Evolutionary conservation across 2,797 vertebrate species (phyloP), one percentile per base, ranked within the genome.

Genomic region (Sebastes oblongus): DNA sequence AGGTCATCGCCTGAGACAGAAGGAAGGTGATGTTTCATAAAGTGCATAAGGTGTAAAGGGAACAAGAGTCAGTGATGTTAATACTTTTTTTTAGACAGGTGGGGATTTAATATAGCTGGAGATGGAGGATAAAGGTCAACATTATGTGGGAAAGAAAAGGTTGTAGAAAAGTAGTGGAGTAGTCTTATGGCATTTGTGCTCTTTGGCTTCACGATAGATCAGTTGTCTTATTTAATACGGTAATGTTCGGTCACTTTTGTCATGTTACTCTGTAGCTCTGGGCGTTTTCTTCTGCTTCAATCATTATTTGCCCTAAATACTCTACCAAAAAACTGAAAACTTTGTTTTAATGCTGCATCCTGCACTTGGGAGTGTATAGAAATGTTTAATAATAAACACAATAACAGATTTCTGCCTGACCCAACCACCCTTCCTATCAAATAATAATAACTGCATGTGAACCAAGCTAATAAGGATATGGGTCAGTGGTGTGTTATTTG

Each of bases 1-100:
- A 97, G 78, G 39, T 99, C 98, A 0, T 99, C 98, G 1, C 98
- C 98, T 99, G 86, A 62, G 75, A 77, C 1, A 55, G 46, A 13
- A 42, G 42, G 27, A 55, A 54, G 14, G 54, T 1, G 60, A 58
- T 1, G n/a, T 72, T 79, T 75, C 2, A 78, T 16, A 62, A 32
- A 32, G 30, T n/a, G 18, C 14, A 59, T 20, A 66, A 8, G n/a
- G 11, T 24, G 12, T 39, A 14, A 18, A 54, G 56, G 8, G 46
- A 70, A 60, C 11, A 30, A 60, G 27, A 20, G 29, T 32, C 5
- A 27, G 10, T 32, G 39, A 30, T 29, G 16, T 7, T 9, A n/a
- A 61, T 22, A 8, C 58, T n/a, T 50, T 32, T 30, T 75, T 36
- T 39, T 39, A 14, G 10, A 58, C 16, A 32, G 30, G 29, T 39